A percentile compares a stretch with the other conserved stretches of the same genome.
Conservation (phyloP, 2,888 invertebrate genomes). For the Thysanoteuthis rhombus region DNA sequence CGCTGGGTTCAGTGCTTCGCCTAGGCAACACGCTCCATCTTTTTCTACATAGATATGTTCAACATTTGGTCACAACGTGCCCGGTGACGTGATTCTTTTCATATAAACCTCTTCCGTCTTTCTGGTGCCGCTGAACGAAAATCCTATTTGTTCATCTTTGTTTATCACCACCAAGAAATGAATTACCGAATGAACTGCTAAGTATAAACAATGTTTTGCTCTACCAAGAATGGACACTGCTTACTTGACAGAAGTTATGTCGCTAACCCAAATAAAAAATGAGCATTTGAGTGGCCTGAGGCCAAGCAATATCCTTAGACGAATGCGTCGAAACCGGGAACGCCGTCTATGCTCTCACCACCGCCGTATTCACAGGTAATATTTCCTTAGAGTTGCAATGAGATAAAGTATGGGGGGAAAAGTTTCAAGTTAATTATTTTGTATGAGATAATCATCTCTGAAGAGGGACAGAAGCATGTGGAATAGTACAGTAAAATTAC, state of each 20-base stretch:
- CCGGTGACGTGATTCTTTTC: too few relatives aligned
- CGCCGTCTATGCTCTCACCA: neutral
- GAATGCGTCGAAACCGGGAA: neutral
- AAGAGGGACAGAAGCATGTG: neutral
- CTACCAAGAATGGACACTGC: neutral
- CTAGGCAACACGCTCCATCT: too few relatives aligned
- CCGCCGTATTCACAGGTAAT: neutral
- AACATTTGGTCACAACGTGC: too few relatives aligned
- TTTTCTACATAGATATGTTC: too few relatives aligned
- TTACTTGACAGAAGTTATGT: neutral
- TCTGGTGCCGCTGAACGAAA: too few relatives aligned
- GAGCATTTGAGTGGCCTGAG: neutral
- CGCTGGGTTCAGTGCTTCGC: too few relatives aligned
- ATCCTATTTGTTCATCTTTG: too few relatives aligned
- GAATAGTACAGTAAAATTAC: accelerated
- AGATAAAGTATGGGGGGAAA: neutral
- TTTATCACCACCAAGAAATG: neutral
- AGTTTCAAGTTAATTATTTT: neutral
- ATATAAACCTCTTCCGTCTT: too few relatives aligned
- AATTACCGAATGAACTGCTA: neutral
- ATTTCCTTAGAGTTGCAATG: neutral
- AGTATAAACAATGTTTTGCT: neutral
- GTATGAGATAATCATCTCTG: neutral
- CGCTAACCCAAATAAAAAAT: neutral
- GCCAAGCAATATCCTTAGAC: neutral